Percentiles rank a stretch among this genome's conserved stretches.
Conservation (phyloP, 1,140 invertebrate genomes). For the Leptinotarsa defecta region DNA sequence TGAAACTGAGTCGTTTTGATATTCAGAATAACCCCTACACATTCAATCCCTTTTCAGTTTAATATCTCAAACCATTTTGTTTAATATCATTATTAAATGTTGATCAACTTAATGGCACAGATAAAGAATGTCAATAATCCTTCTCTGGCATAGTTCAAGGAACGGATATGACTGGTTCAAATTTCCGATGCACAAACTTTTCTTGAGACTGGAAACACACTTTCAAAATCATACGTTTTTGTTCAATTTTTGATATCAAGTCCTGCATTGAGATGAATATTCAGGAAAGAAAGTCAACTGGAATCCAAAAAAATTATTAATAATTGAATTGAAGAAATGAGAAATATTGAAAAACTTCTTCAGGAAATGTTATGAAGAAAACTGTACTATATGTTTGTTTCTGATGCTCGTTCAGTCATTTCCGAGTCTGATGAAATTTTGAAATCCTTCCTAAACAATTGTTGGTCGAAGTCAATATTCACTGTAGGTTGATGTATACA, state of each 20-base stretch:
- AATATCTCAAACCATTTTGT: slow-evolving; percentile 28
- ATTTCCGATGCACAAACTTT: too few relatives aligned
- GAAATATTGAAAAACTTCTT: too few relatives aligned
- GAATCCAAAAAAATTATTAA: too few relatives aligned
- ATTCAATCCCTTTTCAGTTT: slow-evolving; percentile 24
- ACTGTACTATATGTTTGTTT: not conserved
- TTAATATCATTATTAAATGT: slow-evolving; percentile 25
- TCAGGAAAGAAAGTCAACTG: too few relatives aligned
- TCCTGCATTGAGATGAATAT: too few relatives aligned
- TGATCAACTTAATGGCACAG: slow-evolving; percentile 19
- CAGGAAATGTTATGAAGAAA: too few relatives aligned
- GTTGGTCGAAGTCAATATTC: not conserved
- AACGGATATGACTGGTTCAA: not conserved
- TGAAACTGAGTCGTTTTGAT: slow-evolving; percentile 12
- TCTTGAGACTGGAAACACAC: too few relatives aligned
- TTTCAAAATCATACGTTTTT: too few relatives aligned
- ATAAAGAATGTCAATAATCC: slow-evolving; percentile 10
- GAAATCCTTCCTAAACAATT: not conserved
- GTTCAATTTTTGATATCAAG: too few relatives aligned
- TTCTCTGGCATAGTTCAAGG: not conserved
- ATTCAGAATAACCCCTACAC: slow-evolving; percentile 16
- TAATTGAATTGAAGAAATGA: too few relatives aligned
- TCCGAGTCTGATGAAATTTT: not conserved
- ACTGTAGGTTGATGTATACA: not conserved
- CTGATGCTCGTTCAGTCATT: not conserved